Evolutionary conservation across 2,797 vertebrate genomes (phyloP).

Genomic region (Valencia hispanica): DNA sequence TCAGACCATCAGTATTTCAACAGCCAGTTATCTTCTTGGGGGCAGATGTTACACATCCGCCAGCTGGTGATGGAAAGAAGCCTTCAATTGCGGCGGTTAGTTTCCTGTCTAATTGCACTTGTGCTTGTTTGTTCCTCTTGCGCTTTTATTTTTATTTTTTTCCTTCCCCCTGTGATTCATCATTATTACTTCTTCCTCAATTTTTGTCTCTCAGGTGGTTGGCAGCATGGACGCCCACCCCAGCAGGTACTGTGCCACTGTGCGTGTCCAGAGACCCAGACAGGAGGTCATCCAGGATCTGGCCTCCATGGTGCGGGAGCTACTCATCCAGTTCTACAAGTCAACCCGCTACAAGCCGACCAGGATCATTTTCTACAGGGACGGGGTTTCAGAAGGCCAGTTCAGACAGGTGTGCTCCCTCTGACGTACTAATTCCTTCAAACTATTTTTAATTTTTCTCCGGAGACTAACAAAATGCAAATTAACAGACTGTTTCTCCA

Average conservation of each 20-base stretch:
- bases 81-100: constrained; percentile 97
- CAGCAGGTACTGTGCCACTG: constrained; percentile 98
- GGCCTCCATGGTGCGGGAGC: constrained; percentile 96
- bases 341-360: constrained; percentile 99
- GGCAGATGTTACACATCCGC: constrained; percentile 97
- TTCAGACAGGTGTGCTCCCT: constrained; percentile 89
- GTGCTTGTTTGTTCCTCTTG: not conserved
- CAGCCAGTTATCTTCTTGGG: constrained; percentile 99
- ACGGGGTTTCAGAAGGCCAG: constrained; percentile 97
- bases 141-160: not conserved
- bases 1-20: constrained; percentile 93
- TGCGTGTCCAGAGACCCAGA: constrained; percentile 94
- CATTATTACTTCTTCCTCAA: not conserved
- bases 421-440: not conserved
- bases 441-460: not conserved
- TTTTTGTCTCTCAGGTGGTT: constrained; percentile 84
- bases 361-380: constrained; percentile 97
- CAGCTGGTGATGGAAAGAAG: constrained; percentile 98
- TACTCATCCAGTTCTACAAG: constrained; percentile 99
- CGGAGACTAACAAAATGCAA: not conserved
- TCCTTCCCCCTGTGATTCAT: not conserved
- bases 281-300: constrained; percentile 98
- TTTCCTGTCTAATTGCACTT: constrained; percentile 12
- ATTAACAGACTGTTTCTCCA: not conserved
- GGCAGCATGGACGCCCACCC: constrained; percentile 99